A percentile compares a stretch with the other conserved stretches of the same genome.
These are phyloP conservation scores for Cololabis saira DNA, from an alignment of 2,113 vertebrate species.

Conservation along the genomic window DNA sequence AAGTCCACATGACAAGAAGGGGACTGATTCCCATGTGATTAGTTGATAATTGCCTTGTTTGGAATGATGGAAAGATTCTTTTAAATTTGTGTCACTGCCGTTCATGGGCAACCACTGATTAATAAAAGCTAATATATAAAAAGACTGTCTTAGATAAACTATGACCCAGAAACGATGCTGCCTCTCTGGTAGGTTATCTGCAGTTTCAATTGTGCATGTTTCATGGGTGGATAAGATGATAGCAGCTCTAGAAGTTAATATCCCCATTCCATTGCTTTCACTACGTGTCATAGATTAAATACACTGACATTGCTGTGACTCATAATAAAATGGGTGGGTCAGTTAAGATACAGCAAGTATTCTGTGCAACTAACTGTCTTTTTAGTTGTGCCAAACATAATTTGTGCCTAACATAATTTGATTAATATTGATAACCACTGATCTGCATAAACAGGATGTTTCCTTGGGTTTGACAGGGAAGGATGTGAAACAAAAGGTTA, in stretches of 20 bases:
- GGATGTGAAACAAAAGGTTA: constrained; percentile 72
- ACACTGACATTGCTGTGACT: constrained; percentile 42
- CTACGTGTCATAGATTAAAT: constrained; percentile 44
- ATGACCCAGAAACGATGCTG: constrained; percentile 48
- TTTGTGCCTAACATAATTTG: constrained; percentile 1
- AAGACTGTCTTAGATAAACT: constrained; percentile 44
- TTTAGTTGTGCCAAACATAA: neutral
- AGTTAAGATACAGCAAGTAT: constrained; percentile 21
- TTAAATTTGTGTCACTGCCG: constrained; percentile 54
- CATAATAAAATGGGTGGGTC: constrained; percentile 56
- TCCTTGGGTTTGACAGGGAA: constrained; percentile 29
- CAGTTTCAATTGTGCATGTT: constrained; percentile 17
- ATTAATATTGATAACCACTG: neutral
- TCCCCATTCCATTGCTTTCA: constrained; percentile 35
- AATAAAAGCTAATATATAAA: constrained; percentile 58
- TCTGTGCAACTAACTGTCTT: constrained; percentile 31
- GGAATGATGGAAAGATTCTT: constrained; percentile 73
- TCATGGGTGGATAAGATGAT: neutral
- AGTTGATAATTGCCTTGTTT: constrained; percentile 77
- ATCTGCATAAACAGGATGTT: constrained; percentile 64
- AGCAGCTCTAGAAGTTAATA: neutral
- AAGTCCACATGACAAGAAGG: constrained; percentile 55
- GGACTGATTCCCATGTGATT: constrained; percentile 73
- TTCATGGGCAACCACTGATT: constrained; percentile 71
- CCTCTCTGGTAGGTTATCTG: constrained; percentile 7